Evolutionary conservation across 30 jellyfish, hydroid and myxozoan genomes (phyloP).

Genomic region (Calvadosia cruxmelitensis): DNA sequence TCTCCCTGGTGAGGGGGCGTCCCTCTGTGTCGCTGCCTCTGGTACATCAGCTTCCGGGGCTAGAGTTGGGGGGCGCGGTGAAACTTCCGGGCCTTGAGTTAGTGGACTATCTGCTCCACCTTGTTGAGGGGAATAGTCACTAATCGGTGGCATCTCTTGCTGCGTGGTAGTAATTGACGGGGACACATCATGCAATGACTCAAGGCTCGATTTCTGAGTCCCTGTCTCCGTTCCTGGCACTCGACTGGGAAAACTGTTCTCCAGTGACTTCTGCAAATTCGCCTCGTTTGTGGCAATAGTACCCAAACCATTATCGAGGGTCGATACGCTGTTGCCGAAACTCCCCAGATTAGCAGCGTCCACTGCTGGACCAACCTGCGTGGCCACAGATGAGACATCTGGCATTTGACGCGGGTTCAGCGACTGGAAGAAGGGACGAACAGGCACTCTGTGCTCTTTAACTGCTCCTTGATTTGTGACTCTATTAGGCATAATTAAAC

Average conservation of each 20-base stretch:
- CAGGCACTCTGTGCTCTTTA: background rate
- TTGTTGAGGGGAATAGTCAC: background rate
- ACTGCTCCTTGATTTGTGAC: background rate
- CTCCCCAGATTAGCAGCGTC: background rate
- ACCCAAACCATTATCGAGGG: background rate
- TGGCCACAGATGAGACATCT: conserved; percentile 1
- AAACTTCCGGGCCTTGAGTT: background rate
- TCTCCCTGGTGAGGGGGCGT: background rate
- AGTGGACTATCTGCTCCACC: background rate
- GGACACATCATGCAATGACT: background rate
- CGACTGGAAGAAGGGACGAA: background rate
- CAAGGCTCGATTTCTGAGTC: background rate
- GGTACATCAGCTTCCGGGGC: background rate
- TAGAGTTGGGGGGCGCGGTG: background rate
- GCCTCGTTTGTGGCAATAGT: background rate
- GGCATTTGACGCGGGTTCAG: background rate
- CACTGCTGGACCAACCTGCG: background rate
- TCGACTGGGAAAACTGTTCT: background rate
- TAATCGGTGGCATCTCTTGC: background rate
- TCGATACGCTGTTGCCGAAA: background rate
- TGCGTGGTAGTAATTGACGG: background rate
- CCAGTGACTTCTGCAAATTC: background rate
- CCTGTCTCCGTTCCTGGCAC: background rate
- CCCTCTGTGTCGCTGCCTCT: background rate
- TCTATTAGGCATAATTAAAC: background rate